phyloP scores from a whole-genome alignment of 2,888 invertebrate species.

The Cosmia trapezina region DNA sequence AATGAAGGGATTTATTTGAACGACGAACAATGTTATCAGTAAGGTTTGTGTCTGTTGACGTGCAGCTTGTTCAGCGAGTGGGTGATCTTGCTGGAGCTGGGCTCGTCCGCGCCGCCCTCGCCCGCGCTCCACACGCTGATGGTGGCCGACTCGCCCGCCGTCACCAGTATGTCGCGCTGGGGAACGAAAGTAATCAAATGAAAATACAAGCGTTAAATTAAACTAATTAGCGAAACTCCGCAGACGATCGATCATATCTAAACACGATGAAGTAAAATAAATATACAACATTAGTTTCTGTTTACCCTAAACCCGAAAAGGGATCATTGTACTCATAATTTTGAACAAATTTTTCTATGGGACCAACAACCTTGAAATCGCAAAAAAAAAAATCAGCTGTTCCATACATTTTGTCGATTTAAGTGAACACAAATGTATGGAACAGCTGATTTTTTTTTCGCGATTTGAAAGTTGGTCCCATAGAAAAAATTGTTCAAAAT shows the following conservation, averaged over 20 bases:
- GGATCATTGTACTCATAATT: too few relatives aligned
- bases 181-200: slow-evolving; percentile 55
- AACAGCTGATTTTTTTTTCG: too few relatives aligned
- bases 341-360: too few relatives aligned
- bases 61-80: slow-evolving; percentile 68
- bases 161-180: slow-evolving; percentile 91
- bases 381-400: too few relatives aligned
- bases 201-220: background rate
- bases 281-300: too few relatives aligned
- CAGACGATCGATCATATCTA: background rate
- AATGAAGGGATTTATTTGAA: slow-evolving; percentile 23
- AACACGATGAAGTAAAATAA: background rate
- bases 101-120: slow-evolving; percentile 26
- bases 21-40: slow-evolving; percentile 65
- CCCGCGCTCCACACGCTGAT: slow-evolving; percentile 91
- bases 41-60: slow-evolving; percentile 78
- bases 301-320: too few relatives aligned
- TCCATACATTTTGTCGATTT: too few relatives aligned
- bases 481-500: too few relatives aligned
- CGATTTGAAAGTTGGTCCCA: too few relatives aligned
- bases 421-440: too few relatives aligned
- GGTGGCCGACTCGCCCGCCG: slow-evolving; percentile 93
- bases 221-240: background rate
- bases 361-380: too few relatives aligned
- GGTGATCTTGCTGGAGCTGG: slow-evolving; percentile 57